Base-by-base conservation (phyloP, 2,888 invertebrate genomes). In the Phoronis australis region DNA sequence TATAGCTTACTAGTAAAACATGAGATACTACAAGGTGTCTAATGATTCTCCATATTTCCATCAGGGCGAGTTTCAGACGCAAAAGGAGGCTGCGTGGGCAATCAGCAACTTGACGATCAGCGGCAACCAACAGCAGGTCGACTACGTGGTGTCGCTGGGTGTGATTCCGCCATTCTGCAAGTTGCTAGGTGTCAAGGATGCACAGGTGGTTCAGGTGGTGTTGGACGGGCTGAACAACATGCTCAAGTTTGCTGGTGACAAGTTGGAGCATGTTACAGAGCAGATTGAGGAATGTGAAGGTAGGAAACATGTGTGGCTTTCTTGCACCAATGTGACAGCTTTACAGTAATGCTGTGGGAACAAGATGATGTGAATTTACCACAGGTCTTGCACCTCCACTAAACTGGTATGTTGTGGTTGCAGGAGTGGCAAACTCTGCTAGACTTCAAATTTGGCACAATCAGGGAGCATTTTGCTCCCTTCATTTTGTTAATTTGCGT, bases 71-170 rank as follows among this genome's bases (percentile, higher is more conserved):
- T 97, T 97, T 82, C 94, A 95, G 81, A 97, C 96, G n/a, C 95
- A 97, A 79, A 97, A 97, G 77, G 99, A 99, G 80, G 99, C 99
- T 0, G 97, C 97, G 0, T 99, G 99, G 99, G 97, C 97, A 6
- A 93, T 99, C 54, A 94, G 93, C 76, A 99, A 99, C 82, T 83
- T 99, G 62, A 97, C 97, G 65, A 95, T 99, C 72, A 94, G 94
- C 65, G 99, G 99, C 35, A 89, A 88, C 65, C 86, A 87, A 72
- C 90, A 93, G 53, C 99, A 99, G 79, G 70, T 71, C 25, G 65
- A 87, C 21, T 85, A 86, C 60, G 83, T 97, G 67, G 90, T 97
- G 62, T 83, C 85, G 64, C 87, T 88, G 68, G 92, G 93, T 21
- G 96, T 96, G 26, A 90, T 99, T 63, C 87, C 88, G 26, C 97